Base-by-base conservation (phyloP, 2,797 vertebrate genomes). In the Danio jaintianensis region DNA sequence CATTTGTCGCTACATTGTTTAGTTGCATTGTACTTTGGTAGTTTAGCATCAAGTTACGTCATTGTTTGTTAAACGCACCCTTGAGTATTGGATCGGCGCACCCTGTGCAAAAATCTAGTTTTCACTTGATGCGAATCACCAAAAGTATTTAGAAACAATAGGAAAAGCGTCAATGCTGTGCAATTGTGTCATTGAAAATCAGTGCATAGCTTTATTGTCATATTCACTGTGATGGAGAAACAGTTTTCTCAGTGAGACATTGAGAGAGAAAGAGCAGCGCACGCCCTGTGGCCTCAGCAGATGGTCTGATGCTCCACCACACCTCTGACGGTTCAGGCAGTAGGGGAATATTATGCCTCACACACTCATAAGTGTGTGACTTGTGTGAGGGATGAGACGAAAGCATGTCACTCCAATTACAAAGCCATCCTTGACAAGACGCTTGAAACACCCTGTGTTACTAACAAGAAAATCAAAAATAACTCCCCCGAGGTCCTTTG, bases 321-420 rank as follows among this genome's bases (percentile, higher is more conserved):
- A 16, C 42, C 75, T 73, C 61, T 67, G 42, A 47, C 50, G 12
- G 22, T 80, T 73, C 78, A 40, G 22, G 10, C 16, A 48, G 42
- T 85, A 77, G 68, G 75, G 91, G 84, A 67, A 73, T 38, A 66
- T 73, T 56, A 66, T 1, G 15, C 11, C 81, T 76, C 62, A 66
- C 56, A 61, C 74, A 81, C 58, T 53, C 16, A 12, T 38, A 20
- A 64, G 67, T 61, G 83, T 67, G 80, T 81, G 83, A 76, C 61
- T 48, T 86, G 82, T 80, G 80, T 63, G 12, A 82, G 73, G 81
- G 85, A 77, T 89, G 89, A 79, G 77, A 75, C 11, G 88, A 86
- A 87, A 90, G 82, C 79, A 80, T 88, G 90, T 90, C 92, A 90
- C 38, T 93, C 89, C 85, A 55, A 83, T 91, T 84, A 88, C 16